phyloP scores from a whole-genome alignment of 1,140 invertebrate genomes.

The Rhopalosiphum padi region DNA sequence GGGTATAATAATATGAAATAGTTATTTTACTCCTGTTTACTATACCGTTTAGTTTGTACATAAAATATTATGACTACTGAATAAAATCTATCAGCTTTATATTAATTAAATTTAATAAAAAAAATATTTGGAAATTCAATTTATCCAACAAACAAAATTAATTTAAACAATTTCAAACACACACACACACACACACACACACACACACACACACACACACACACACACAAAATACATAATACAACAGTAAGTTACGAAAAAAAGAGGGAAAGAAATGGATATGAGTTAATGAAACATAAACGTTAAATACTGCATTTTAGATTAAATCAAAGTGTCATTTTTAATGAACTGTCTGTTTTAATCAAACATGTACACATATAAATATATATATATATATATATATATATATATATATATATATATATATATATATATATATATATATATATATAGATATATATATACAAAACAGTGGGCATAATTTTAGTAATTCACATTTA shows the following conservation, averaged over 20 bases:
- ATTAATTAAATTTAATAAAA: not conserved
- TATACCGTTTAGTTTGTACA: not conserved
- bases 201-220: not conserved
- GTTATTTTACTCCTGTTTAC: not conserved
- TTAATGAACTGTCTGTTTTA: conserved; percentile 6
- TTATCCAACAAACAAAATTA: not conserved
- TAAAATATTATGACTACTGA: too few relatives aligned
- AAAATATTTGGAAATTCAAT: not conserved
- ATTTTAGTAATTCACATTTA: not conserved
- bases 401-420: too few relatives aligned
- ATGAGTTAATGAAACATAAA: not conserved
- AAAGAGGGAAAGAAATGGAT: not conserved
- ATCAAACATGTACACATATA: not conserved
- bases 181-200: not conserved
- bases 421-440: not conserved
- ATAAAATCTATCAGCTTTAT: too few relatives aligned
- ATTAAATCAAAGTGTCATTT: not conserved
- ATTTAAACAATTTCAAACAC: not conserved
- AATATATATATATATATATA: not conserved
- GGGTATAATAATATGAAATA: not conserved
- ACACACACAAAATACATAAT: not conserved
- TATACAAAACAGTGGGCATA: not conserved
- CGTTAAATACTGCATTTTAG: not conserved
- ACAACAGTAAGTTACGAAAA: not conserved
- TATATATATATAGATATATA: not conserved